phyloP scores from a whole-genome alignment of 2,888 invertebrate species.

The Caenorhabditis virilis region DNA sequence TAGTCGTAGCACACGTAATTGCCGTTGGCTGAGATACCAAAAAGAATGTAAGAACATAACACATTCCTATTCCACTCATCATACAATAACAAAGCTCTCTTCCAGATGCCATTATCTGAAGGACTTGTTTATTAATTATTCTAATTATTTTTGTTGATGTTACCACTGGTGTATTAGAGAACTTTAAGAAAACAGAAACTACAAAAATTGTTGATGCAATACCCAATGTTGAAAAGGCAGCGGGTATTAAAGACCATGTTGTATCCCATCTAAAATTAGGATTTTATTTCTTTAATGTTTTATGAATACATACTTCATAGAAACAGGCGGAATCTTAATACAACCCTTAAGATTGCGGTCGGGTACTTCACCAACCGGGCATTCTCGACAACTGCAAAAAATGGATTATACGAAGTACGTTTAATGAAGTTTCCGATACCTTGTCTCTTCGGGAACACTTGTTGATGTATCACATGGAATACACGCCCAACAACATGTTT shows the following conservation, averaged over 20 bases:
- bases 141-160: conserved; percentile 1
- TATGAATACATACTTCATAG: conserved; percentile 73
- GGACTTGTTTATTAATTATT: not conserved
- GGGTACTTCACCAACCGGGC: conserved; percentile 76
- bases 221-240: conserved; percentile 75
- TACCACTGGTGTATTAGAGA: conserved; percentile 75
- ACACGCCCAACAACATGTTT: conserved; percentile 77
- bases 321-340: conserved; percentile 73
- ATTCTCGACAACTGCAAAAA: conserved; percentile 73
- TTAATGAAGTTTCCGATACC: conserved; percentile 20
- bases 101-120: conserved; percentile 78
- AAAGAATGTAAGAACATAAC: conserved; percentile 78
- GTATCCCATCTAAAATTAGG: conserved; percentile 58
- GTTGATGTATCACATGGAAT: conserved; percentile 76
- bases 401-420: not conserved
- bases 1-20: conserved; percentile 74
- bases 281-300: too few species aligned
- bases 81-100: conserved; percentile 81
- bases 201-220: conserved; percentile 75
- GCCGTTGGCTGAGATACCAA: conserved; percentile 77
- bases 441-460: conserved; percentile 74
- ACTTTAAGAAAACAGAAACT: conserved; percentile 76
- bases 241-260: conserved; percentile 77
- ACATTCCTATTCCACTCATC: conserved; percentile 76
- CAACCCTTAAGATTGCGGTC: conserved; percentile 75